Evolutionary conservation across 2,113 vertebrate species (phyloP), one percentile per base, ranked within the genome.

Genomic region (Carollia perspicillata): DNA sequence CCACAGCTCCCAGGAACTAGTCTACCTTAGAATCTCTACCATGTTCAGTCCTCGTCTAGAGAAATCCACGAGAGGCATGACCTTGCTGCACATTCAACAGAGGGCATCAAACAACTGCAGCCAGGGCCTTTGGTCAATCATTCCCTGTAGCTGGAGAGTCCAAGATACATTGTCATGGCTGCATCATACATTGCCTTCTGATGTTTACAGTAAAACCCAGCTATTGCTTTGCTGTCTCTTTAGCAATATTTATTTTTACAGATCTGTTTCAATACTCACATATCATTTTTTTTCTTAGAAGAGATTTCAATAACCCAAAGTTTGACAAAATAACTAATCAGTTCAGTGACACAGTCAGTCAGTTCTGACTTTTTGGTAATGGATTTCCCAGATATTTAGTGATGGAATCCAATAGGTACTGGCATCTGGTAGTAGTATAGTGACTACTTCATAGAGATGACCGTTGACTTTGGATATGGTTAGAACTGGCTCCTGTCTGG

Each of bases 231-330:
- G 35, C 65, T 95, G 2, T 51, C n/a, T 84, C 28, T 51, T 96
- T 37, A 77, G 12, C 20, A 90, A 33, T 35, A 58, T 33, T 63
- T 75, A 9, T 47, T 88, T 63, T 89, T 47, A 16, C 11, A 81
- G n/a, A 53, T 79, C 14, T 47, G 8, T 53, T 83, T 71, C 51
- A 69, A 17, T 11, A 33, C 10, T 78, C 26, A 22, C 1, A 8
- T 40, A 22, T 78, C 72, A 30, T 65, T 40, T 87, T 40, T 72
- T 86, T 68, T 66, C 26, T 94, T 74, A 72, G 71, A 84, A 51
- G 14, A 84, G 40, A 44, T 90, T 93, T 75, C 12, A 71, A 17
- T 33, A 95, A 58, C 23, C 12, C n/a, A 74, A 66, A 80, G 8
- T 8, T 14, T 77, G 71, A 94, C 40, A 55, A 74, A 77, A 80